Conservation (phyloP, 35 echinoderm and acorn worm species). For the Diadema setosum region DNA sequence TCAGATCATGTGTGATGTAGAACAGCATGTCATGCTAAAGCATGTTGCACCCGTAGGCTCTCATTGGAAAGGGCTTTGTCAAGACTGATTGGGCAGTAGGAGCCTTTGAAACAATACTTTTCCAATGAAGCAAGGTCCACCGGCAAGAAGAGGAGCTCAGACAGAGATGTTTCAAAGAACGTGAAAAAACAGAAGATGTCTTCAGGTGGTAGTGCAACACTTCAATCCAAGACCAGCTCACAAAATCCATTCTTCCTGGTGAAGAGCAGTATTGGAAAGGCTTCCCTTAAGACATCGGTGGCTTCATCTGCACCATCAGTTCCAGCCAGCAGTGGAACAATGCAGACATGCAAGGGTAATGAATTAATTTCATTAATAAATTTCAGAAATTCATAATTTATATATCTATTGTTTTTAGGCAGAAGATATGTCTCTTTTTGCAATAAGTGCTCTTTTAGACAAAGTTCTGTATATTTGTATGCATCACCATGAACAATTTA, state of each 20-base stretch:
- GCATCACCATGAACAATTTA: too few relatives aligned
- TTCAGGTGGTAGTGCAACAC: not conserved
- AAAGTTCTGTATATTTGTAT: too few relatives aligned
- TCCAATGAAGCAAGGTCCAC: constrained; percentile 4
- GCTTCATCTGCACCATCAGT: too few relatives aligned
- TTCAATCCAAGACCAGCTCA: not conserved
- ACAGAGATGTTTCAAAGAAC: not conserved
- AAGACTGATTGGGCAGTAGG: constrained; percentile 47
- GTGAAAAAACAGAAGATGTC: not conserved
- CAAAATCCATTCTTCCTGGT: not conserved
- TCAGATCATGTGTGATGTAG: constrained; percentile 1
- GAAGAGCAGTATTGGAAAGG: not conserved
- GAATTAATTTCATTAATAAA: too few relatives aligned
- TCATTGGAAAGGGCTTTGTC: constrained; percentile 7
- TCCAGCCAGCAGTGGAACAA: too few relatives aligned
- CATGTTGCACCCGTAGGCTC: constrained; percentile 49
- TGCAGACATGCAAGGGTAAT: too few relatives aligned
- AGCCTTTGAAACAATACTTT: constrained; percentile 33
- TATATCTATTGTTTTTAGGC: too few relatives aligned
- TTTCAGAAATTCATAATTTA: too few relatives aligned
- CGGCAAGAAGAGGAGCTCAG: not conserved
- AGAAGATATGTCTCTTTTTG: too few relatives aligned
- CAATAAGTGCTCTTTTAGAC: too few relatives aligned
- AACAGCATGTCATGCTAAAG: constrained; percentile 39
- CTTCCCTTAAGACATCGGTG: not conserved